phyloP scores from a whole-genome alignment of 2,797 vertebrate species.

The Lophotriccus pileatus region DNA sequence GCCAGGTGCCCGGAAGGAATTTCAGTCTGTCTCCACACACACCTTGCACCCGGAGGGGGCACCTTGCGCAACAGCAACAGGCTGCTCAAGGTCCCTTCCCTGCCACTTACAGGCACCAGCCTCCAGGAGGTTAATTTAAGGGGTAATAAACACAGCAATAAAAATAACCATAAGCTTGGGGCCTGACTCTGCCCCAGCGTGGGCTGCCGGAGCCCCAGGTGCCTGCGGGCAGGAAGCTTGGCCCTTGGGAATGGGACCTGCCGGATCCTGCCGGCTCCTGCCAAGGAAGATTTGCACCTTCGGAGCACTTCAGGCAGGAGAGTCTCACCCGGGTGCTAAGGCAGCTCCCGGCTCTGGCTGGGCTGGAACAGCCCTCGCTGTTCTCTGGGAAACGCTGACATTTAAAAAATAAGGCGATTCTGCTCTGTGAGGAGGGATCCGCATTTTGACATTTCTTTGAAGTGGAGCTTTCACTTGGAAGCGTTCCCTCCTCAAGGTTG shows the following conservation, averaged over 20 bases:
- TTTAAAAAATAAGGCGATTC: not conserved
- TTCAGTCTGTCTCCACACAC: not conserved
- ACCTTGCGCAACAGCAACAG: not conserved
- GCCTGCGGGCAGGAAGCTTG: not conserved
- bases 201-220: not conserved
- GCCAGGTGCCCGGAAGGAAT: not conserved
- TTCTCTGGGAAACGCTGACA: not conserved
- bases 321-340: not conserved
- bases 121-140: conserved; percentile 22
- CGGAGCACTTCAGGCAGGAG: not conserved
- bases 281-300: not conserved
- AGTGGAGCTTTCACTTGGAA: not conserved
- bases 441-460: not conserved
- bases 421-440: not conserved
- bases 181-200: not conserved
- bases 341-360: not conserved
- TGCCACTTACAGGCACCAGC: not conserved
- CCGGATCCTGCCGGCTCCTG: not conserved
- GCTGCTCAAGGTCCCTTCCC: conserved; percentile 5
- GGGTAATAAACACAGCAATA: conserved; percentile 58
- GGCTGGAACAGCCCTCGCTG: not conserved
- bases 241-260: not conserved
- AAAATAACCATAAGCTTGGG: conserved; percentile 21
- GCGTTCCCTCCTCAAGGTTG: not conserved
- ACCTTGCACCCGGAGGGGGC: not conserved